Evolutionary conservation across 2,888 invertebrate genomes (phyloP).

Genomic region (Sminthurinus aureus): DNA sequence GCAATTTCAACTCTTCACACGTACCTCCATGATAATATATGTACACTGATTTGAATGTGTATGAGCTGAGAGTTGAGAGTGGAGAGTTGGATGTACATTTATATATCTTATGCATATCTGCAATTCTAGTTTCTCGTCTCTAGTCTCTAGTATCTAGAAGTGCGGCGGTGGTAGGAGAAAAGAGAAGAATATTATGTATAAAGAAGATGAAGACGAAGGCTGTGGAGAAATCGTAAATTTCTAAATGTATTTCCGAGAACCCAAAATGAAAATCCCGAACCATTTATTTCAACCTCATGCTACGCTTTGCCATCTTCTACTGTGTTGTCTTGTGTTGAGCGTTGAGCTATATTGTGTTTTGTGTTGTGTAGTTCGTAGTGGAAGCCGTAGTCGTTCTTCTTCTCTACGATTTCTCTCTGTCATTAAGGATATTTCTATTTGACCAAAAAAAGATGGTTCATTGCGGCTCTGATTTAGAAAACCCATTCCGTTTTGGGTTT

Average conservation of each 20-base stretch:
- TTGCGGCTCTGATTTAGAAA: conserved; percentile 37
- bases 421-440: conserved; percentile 43
- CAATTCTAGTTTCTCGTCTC: neutral
- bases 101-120: neutral
- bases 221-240: conserved; percentile 38
- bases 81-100: neutral
- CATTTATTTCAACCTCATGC: conserved; percentile 43
- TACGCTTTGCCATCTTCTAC: conserved; percentile 2
- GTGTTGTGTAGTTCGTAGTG: neutral
- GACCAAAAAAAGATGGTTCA: conserved; percentile 40
- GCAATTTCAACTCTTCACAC: conserved; percentile 4
- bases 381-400: conserved; percentile 39
- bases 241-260: conserved; percentile 42
- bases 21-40: neutral
- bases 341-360: conserved; percentile 2
- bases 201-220: conserved; percentile 17
- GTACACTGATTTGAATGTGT: neutral
- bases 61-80: no score
- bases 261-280: conserved; percentile 40
- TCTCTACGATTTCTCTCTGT: conserved; percentile 41
- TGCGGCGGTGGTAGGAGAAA: neutral
- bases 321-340: no score
- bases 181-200: neutral
- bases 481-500: neutral
- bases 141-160: no score